A percentile compares a stretch with the other conserved stretches of the same genome.
These are phyloP conservation scores for Rhogogaster chlorosoma DNA, from an alignment of 2,888 invertebrate species.

Conservation along the genomic window DNA sequence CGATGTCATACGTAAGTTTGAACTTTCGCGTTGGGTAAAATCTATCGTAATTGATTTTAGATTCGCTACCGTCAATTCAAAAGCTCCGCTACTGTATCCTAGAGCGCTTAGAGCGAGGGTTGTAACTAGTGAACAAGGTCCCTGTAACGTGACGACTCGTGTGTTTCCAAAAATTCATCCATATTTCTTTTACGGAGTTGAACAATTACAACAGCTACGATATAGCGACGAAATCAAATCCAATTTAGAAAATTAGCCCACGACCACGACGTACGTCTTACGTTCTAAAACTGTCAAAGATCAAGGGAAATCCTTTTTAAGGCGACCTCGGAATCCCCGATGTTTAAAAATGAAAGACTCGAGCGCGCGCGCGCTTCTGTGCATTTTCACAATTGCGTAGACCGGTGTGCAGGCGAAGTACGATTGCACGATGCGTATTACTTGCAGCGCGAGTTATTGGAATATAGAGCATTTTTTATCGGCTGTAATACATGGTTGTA, in stretches of 20 bases:
- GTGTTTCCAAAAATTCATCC: neutral
- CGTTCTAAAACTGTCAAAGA: neutral
- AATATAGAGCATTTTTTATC: neutral
- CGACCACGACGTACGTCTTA: neutral
- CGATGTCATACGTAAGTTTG: neutral
- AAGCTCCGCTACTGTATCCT: neutral
- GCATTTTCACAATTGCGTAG: neutral
- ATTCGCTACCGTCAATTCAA: neutral
- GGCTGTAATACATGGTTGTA: constrained; percentile 34
- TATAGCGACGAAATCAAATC: neutral
- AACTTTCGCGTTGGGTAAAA: neutral
- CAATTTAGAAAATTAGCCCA: neutral
- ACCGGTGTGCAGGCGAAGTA: neutral
- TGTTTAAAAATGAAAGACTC: neutral
- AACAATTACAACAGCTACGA: neutral
- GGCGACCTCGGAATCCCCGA: neutral
- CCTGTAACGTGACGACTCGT: neutral
- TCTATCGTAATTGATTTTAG: neutral
- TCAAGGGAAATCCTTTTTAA: neutral
- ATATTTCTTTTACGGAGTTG: neutral
- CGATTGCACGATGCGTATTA: neutral
- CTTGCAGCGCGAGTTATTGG: neutral
- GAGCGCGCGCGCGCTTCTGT: neutral
- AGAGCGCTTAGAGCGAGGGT: neutral
- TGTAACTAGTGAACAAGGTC: neutral